Evolutionary conservation across 2,113 vertebrate species (phyloP).

Genomic region (Petrocephalus zakoni): DNA sequence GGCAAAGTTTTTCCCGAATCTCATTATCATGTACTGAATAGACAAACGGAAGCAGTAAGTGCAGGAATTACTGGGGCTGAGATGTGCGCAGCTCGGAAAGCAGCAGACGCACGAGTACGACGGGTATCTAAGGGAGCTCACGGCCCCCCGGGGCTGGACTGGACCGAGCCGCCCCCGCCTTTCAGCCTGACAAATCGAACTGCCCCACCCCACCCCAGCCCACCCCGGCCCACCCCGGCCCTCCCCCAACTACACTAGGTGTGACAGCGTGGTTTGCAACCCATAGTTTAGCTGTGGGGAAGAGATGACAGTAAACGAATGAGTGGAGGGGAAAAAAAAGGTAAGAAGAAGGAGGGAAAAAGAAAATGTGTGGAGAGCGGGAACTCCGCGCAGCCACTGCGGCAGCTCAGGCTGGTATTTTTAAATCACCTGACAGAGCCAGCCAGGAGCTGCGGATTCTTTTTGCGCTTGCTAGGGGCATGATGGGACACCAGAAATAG

Average conservation of each 20-base stretch:
- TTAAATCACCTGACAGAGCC: conserved; percentile 3
- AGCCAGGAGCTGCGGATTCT: not conserved
- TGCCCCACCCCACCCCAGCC: not conserved
- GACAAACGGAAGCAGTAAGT: not conserved
- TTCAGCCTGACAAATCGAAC: not conserved
- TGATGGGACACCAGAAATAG: not conserved
- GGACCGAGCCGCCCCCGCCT: not conserved
- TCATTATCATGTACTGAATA: not conserved
- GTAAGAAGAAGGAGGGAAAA: not conserved
- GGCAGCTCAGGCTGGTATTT: not conserved
- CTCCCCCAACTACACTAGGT: not conserved
- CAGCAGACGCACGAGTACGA: not conserved
- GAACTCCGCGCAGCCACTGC: not conserved
- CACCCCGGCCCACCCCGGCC: no score
- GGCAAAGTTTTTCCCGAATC: not conserved
- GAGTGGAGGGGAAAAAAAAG: not conserved
- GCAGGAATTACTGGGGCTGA: no score
- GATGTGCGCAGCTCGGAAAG: no score
- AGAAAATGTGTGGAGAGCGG: not conserved
- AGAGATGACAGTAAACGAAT: not conserved
- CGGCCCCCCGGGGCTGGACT: not conserved
- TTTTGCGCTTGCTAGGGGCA: not conserved
- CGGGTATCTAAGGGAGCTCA: not conserved
- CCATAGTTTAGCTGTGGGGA: not conserved
- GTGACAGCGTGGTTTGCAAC: not conserved